Conservation (phyloP, 2,888 invertebrate genomes). For the Busseola fusca region DNA sequence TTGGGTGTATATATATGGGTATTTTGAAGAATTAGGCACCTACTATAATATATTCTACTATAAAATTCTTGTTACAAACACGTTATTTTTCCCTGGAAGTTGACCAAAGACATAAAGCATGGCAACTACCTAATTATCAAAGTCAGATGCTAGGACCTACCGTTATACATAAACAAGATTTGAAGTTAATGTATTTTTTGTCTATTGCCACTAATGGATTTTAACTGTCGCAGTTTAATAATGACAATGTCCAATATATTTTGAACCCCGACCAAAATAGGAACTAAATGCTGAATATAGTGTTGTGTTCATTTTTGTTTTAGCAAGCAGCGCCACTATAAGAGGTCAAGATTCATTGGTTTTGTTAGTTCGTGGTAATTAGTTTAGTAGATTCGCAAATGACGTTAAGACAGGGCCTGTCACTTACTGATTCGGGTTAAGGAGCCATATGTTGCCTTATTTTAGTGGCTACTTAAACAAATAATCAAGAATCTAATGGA, state of each 20-base stretch:
- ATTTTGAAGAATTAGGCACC: not conserved
- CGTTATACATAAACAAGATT: constrained; percentile 46
- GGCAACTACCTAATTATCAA: constrained; percentile 16
- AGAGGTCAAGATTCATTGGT: constrained; percentile 21
- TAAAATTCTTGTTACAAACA: constrained; percentile 1
- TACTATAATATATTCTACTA: not conserved
- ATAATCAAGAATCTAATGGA: constrained; percentile 16
- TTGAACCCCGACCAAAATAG: constrained; percentile 1
- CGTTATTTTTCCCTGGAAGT: not conserved
- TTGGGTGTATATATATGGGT: not conserved
- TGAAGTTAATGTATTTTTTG: constrained; percentile 48
- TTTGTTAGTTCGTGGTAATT: constrained; percentile 10
- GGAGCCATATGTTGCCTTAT: constrained; percentile 32
- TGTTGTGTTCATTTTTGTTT: not conserved
- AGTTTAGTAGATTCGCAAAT: constrained; percentile 37
- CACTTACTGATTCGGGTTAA: constrained; percentile 41
- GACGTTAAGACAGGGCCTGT: constrained; percentile 46
- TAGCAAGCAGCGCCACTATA: not conserved
- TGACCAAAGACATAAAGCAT: constrained; percentile 6
- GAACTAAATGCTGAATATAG: not conserved
- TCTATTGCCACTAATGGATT: constrained; percentile 53
- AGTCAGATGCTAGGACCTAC: constrained; percentile 41
- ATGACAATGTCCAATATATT: constrained; percentile 26
- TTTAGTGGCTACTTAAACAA: constrained; percentile 33
- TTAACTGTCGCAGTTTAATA: constrained; percentile 55